These are phyloP conservation scores for Hanleya hanleyi DNA, from an alignment of 2,888 invertebrate genomes.

Conservation along the genomic window DNA sequence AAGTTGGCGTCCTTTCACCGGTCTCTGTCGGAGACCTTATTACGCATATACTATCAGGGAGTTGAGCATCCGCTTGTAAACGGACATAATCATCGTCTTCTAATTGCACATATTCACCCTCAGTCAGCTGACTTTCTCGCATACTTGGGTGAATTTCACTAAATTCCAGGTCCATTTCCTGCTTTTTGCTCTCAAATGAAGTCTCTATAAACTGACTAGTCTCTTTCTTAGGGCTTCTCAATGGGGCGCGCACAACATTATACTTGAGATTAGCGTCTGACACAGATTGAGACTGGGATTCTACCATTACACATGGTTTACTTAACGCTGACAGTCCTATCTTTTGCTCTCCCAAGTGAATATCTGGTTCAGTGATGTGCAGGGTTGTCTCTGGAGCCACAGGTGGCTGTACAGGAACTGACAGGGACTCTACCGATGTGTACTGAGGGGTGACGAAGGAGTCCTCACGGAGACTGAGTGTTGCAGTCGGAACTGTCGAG, in stretches of 20 bases:
- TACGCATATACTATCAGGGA: background rate
- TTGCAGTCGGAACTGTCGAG: background rate
- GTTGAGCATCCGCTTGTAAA: background rate
- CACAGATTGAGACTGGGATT: background rate
- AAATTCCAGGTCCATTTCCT: background rate
- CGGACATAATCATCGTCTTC: slow-evolving; percentile 1
- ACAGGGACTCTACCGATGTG: background rate
- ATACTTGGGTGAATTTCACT: background rate
- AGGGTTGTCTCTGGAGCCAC: too few species aligned
- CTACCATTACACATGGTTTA: too few species aligned
- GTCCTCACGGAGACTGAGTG: background rate
- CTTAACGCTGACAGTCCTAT: too few species aligned
- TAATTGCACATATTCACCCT: slow-evolving; percentile 5
- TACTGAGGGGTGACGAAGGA: too few species aligned
- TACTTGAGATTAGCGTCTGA: background rate
- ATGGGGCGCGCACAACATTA: background rate
- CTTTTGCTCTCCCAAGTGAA: too few species aligned
- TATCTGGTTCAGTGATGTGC: too few species aligned
- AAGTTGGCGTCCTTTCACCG: background rate
- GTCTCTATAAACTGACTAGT: background rate
- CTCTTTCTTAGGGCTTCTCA: background rate
- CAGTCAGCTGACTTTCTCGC: background rate
- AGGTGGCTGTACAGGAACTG: too few species aligned
- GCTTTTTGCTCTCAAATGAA: background rate
- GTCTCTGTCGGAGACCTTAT: background rate